Conservation (phyloP, 2,888 invertebrate genomes). For the Ectemnius continuus region DNA sequence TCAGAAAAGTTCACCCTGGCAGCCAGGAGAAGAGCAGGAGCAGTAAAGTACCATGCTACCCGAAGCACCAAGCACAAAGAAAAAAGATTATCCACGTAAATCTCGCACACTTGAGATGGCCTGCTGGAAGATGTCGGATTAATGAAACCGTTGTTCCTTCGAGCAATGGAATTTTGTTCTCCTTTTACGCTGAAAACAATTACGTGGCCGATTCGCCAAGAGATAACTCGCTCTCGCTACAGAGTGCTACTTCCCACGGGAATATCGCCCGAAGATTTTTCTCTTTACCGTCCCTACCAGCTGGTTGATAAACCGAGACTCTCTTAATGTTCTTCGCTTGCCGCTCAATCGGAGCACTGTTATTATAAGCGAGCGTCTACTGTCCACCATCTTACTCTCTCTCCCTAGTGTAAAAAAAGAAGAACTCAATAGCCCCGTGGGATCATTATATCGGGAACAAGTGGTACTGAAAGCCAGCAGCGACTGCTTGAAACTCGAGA, state of each 20-base stretch:
- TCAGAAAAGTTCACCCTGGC: too few relatives aligned
- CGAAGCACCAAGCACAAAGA: background rate
- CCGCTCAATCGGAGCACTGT: slow-evolving; percentile 18
- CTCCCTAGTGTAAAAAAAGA: too few relatives aligned
- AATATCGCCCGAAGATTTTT: slow-evolving; percentile 17
- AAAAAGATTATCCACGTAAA: slow-evolving; percentile 12
- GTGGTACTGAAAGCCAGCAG: background rate
- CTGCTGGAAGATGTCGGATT: slow-evolving; percentile 4
- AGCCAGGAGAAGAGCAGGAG: background rate
- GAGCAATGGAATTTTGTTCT: slow-evolving; percentile 15
- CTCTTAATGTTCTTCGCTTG: slow-evolving; percentile 26
- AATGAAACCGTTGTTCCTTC: slow-evolving; percentile 17
- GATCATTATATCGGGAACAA: too few relatives aligned
- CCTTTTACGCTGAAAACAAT: slow-evolving; percentile 26
- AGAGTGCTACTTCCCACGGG: slow-evolving; percentile 21
- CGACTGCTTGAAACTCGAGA: background rate
- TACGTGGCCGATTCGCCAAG: slow-evolving; percentile 23
- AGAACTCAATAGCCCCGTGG: too few relatives aligned
- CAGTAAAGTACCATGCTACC: background rate
- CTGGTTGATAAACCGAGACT: slow-evolving; percentile 28
- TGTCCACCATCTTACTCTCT: too few relatives aligned
- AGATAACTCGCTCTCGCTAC: slow-evolving; percentile 21
- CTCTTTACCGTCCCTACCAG: slow-evolving; percentile 10
- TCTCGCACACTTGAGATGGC: slow-evolving; percentile 9
- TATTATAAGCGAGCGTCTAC: slow-evolving; percentile 10